Percentiles rank a stretch among this genome's conserved stretches.
phyloP scores from a whole-genome alignment of 2,797 vertebrate species.

The Notamacropus eugenii region DNA sequence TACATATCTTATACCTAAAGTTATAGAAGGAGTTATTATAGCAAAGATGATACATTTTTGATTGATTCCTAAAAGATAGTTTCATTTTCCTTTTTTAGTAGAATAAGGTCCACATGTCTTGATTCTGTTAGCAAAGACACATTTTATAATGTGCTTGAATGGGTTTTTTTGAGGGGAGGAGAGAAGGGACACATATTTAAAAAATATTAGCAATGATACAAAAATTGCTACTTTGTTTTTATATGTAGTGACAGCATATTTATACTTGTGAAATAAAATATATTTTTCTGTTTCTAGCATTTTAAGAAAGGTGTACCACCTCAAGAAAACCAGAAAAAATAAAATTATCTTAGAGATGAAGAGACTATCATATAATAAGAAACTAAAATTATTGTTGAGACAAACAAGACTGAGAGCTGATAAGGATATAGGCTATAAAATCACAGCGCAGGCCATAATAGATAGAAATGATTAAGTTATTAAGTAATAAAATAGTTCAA shows the following conservation, averaged over 20 bases:
- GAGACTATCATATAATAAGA: not conserved
- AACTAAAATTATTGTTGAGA: not conserved
- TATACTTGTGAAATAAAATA: not conserved
- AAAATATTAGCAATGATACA: not conserved
- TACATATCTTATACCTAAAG: no score
- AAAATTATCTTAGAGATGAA: not conserved
- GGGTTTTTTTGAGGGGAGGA: accelerated
- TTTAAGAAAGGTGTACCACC: not conserved
- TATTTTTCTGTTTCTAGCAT: not conserved
- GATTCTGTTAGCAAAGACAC: not conserved
- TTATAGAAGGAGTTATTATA: no score
- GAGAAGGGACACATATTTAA: not conserved
- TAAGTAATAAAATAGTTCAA: not conserved
- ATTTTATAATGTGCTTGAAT: not conserved
- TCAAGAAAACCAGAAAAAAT: not conserved
- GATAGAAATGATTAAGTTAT: not conserved
- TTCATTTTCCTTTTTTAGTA: not conserved
- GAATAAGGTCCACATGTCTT: not conserved
- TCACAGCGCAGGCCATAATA: not conserved
- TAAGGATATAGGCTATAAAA: not conserved
- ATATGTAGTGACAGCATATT: not conserved
- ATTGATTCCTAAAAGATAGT: not conserved
- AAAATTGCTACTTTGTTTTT: not conserved
- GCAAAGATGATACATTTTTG: no score
- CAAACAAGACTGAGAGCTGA: not conserved